Evolutionary conservation across 2,797 vertebrate species (phyloP).

Genomic region (Philypnodon macrostomus): DNA sequence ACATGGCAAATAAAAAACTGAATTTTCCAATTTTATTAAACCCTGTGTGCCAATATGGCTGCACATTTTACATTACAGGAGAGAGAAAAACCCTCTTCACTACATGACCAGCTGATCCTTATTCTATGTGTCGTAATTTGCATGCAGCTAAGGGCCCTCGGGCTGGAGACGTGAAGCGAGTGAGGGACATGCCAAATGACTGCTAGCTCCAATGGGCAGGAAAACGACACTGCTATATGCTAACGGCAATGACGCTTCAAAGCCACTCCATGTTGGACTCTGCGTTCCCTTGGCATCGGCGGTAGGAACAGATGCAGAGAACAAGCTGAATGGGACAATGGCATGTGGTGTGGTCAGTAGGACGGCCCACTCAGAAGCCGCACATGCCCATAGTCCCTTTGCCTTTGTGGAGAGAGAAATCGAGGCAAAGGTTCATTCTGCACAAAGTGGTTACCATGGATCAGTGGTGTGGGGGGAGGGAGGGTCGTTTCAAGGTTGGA

Average conservation of each 20-base stretch:
- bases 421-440: background rate
- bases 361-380: constrained; percentile 29
- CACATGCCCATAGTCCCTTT: constrained; percentile 11
- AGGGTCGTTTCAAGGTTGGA: no score
- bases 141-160: constrained; percentile 20
- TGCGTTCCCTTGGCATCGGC: constrained; percentile 49
- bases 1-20: no score
- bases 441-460: no score
- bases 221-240: constrained; percentile 31
- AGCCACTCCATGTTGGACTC: constrained; percentile 53
- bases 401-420: no score
- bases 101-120: constrained; percentile 51
- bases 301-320: constrained; percentile 62
- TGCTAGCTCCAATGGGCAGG: constrained; percentile 49
- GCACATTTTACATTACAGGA: no score
- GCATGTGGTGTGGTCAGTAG: constrained; percentile 45
- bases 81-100: background rate
- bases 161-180: constrained; percentile 18
- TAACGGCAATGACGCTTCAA: constrained; percentile 50
- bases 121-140: constrained; percentile 26
- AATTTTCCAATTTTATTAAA: no score
- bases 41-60: no score
- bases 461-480: no score
- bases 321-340: constrained; percentile 45
- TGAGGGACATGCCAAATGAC: constrained; percentile 24